Conservation (phyloP, 2,888 invertebrate genomes). For the Acronicta psi region DNA sequence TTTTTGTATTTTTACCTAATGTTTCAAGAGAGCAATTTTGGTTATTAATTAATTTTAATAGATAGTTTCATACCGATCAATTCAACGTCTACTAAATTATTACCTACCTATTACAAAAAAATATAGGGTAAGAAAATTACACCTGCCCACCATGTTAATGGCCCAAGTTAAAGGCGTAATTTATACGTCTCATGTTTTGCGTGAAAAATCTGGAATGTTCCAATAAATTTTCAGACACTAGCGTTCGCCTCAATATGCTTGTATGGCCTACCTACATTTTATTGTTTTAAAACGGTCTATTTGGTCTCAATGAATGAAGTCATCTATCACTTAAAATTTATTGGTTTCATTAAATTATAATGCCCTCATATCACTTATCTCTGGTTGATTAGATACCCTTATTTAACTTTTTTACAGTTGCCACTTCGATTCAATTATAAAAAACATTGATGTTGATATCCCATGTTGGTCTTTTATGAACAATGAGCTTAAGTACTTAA, state of each 20-base stretch:
- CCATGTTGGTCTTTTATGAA: too few relatives aligned
- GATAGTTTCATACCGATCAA: too few relatives aligned
- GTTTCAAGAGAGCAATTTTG: not conserved
- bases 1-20: not conserved
- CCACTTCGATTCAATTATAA: slow-evolving; percentile 3
- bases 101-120: too few relatives aligned
- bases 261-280: slow-evolving; percentile 8
- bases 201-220: not conserved
- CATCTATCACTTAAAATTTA: slow-evolving; percentile 21
- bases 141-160: too few relatives aligned
- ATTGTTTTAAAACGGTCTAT: slow-evolving; percentile 23
- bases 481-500: too few relatives aligned
- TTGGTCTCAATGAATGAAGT: slow-evolving; percentile 31
- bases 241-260: slow-evolving; percentile 5
- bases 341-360: slow-evolving; percentile 23
- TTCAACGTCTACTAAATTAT: too few relatives aligned
- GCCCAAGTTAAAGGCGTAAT: too few relatives aligned
- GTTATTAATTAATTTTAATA: too few relatives aligned
- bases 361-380: slow-evolving; percentile 24
- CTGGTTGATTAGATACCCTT: slow-evolving; percentile 32
- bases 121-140: too few relatives aligned
- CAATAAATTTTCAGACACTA: not conserved
- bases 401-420: slow-evolving; percentile 27
- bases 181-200: too few relatives aligned
- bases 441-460: too few relatives aligned